Conservation (phyloP, 2,888 invertebrate species). For the Tiphia femorata region DNA sequence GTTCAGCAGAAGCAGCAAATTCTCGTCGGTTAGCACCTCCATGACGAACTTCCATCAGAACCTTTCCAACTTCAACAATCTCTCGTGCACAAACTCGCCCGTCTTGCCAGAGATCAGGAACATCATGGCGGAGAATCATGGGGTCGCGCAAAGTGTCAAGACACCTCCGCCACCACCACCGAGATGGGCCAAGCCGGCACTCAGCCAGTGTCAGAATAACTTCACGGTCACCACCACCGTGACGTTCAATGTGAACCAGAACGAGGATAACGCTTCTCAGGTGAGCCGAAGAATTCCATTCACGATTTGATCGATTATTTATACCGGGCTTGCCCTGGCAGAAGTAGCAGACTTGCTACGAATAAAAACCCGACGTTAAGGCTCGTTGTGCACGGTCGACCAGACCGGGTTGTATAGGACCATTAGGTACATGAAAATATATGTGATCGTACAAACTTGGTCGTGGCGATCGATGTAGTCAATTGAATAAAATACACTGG, state of each 20-base stretch:
- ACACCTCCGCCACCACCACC: conserved; percentile 89
- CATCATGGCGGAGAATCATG: conserved; percentile 46
- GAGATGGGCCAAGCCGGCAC: conserved; percentile 85
- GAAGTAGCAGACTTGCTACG: too few relatives aligned
- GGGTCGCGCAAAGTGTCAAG: conserved; percentile 52
- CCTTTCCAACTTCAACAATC: conserved; percentile 54
- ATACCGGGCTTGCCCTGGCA: too few relatives aligned
- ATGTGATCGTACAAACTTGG: too few relatives aligned
- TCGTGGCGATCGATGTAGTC: too few relatives aligned
- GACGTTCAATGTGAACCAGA: conserved; percentile 80
- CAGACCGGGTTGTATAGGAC: too few relatives aligned
- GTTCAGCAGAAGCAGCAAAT: conserved; percentile 55
- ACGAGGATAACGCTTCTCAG: conserved; percentile 29
- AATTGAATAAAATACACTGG: too few relatives aligned
- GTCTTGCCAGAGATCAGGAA: conserved; percentile 51
- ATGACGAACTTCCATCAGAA: conserved; percentile 62
- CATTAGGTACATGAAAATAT: too few relatives aligned
- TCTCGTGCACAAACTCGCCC: conserved; percentile 53
- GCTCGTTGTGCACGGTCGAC: too few relatives aligned
- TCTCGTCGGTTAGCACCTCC: conserved; percentile 53
- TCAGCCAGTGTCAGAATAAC: conserved; percentile 74
- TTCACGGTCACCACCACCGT: conserved; percentile 90
- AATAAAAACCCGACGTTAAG: too few relatives aligned
- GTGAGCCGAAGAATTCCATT: too few relatives aligned
- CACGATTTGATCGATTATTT: too few relatives aligned